A percentile compares a stretch with the other conserved stretches of the same genome.
phyloP scores from a whole-genome alignment of 2,113 vertebrate genomes.

The Zeus faber region DNA sequence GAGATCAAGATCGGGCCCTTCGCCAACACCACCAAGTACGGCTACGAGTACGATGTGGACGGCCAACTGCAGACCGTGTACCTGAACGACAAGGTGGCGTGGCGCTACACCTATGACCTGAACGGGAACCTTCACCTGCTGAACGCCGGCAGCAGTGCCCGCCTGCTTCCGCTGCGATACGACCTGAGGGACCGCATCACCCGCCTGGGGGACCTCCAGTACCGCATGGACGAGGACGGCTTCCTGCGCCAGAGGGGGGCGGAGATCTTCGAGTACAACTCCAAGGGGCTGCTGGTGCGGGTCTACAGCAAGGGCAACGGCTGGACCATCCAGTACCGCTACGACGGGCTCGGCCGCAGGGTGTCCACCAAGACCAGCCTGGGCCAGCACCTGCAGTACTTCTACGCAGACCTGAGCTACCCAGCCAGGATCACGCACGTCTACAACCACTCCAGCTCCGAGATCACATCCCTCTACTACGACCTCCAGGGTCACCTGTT shows the following conservation, averaged over 20 bases:
- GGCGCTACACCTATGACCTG: conserved; percentile 97
- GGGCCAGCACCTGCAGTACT: conserved; percentile 94
- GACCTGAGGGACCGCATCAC: conserved; percentile 95
- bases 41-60: conserved; percentile 94
- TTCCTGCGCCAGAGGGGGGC: conserved; percentile 93
- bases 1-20: conserved; percentile 98
- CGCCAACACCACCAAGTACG: conserved; percentile 96
- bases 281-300: conserved; percentile 90
- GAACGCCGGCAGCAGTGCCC: conserved; percentile 87
- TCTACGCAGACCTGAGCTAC: conserved; percentile 93
- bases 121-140: conserved; percentile 95
- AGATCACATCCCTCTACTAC: conserved; percentile 97
- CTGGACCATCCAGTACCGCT: conserved; percentile 93
- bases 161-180: conserved; percentile 88
- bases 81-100: conserved; percentile 94
- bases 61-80: conserved; percentile 95
- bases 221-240: conserved; percentile 92
- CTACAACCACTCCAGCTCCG: conserved; percentile 96
- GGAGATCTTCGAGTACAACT: conserved; percentile 96
- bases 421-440: conserved; percentile 93
- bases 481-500: conserved; percentile 97
- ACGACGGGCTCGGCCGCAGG: conserved; percentile 90
- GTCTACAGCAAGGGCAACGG: conserved; percentile 95
- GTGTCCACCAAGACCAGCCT: conserved; percentile 92
- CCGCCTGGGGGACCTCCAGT: conserved; percentile 94